Conservation (phyloP, 2,797 vertebrate species). For the Acanthurus tractus region DNA sequence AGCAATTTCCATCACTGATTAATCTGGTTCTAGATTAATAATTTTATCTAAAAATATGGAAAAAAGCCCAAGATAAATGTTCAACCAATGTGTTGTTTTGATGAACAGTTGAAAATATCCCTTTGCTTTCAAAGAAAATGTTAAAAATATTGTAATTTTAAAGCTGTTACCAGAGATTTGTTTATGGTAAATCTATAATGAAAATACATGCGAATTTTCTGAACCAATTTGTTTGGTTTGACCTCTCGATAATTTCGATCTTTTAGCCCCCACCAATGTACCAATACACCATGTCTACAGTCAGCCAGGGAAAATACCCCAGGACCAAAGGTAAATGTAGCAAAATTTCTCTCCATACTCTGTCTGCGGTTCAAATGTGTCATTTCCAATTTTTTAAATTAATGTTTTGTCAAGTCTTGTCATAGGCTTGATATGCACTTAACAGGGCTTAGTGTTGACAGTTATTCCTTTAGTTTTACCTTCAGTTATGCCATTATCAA, state of each 20-base stretch:
- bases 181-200: not conserved
- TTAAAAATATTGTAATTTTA: not conserved
- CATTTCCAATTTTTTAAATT: not conserved
- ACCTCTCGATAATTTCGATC: constrained; percentile 20
- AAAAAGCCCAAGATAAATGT: not conserved
- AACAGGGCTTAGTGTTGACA: not conserved
- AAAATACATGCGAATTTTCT: not conserved
- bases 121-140: not conserved
- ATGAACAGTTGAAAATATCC: not conserved
- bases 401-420: not conserved
- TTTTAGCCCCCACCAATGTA: constrained; percentile 91
- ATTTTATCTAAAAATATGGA: not conserved
- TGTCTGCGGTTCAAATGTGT: not conserved
- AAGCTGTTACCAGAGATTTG: not conserved
- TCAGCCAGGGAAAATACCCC: constrained; percentile 92
- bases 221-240: not conserved
- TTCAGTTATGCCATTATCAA: not conserved
- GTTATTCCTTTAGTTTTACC: not conserved
- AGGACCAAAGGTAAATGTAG: constrained; percentile 88
- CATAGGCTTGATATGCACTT: not conserved
- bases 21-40: not conserved
- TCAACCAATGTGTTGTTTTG: not conserved
- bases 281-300: constrained; percentile 90
- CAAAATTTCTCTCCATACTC: not conserved
- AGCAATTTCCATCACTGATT: not conserved